Conservation (phyloP, 2,113 vertebrate genomes). For the Solenodon paradoxus region DNA sequence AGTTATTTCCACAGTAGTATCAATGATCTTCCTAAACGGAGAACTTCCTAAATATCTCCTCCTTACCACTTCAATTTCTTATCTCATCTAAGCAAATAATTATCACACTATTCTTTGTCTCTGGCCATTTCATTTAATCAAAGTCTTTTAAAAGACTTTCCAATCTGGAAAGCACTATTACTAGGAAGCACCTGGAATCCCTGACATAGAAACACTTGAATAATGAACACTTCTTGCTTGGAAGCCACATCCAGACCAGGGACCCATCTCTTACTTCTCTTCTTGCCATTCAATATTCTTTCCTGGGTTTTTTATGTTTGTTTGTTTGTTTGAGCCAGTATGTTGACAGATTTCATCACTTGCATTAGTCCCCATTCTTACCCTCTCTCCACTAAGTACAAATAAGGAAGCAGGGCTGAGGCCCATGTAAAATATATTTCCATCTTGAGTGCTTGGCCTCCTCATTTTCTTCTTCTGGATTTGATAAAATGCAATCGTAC, state of each 20-base stretch:
- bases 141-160: background rate
- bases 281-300: background rate
- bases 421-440: background rate
- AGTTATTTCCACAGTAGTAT: background rate
- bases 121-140: background rate
- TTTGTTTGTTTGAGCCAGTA: background rate
- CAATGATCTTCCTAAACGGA: background rate
- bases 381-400: background rate
- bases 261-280: background rate
- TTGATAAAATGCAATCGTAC: background rate
- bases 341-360: background rate
- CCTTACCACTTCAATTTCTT: background rate
- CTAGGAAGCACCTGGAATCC: background rate
- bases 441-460: background rate
- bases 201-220: background rate
- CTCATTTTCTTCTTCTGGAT: background rate
- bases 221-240: background rate
- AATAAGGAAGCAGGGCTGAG: background rate
- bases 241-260: background rate
- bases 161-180: background rate
- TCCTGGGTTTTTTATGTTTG: background rate
- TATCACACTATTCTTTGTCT: background rate
- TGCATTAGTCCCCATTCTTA: background rate
- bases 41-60: background rate
- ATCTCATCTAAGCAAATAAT: background rate